phyloP scores from a whole-genome alignment of 2,797 vertebrate genomes.

The Clarias platycephalus region DNA sequence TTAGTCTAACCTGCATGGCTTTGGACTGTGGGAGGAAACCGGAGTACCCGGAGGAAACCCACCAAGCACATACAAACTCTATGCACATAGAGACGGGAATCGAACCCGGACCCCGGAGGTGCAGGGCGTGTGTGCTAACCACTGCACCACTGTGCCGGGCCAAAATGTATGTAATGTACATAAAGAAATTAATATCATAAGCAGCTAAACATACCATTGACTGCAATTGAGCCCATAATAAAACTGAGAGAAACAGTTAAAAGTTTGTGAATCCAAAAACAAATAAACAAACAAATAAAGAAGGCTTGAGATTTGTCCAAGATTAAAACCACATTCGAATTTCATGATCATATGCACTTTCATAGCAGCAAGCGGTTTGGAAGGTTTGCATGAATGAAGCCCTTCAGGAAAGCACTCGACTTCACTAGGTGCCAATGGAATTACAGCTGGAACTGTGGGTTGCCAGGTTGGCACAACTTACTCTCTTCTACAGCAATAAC shows the following conservation, averaged over 20 bases:
- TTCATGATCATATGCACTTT: neutral
- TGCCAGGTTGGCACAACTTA: too few relatives aligned
- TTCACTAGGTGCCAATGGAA: neutral
- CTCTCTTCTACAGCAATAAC: too few relatives aligned
- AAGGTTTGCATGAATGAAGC: neutral
- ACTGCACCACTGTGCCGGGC: too few relatives aligned
- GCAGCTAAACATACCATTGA: neutral
- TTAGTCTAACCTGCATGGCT: too few relatives aligned
- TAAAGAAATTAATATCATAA: neutral
- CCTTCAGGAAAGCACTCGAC: neutral
- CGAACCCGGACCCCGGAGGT: too few relatives aligned
- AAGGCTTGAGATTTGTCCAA: neutral
- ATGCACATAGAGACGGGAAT: too few relatives aligned
- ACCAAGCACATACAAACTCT: too few relatives aligned
- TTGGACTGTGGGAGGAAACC: too few relatives aligned
- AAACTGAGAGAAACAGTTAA: neutral
- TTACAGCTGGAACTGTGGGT: neutral
- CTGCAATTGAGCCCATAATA: neutral
- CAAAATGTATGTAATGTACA: neutral
- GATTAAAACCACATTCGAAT: neutral
- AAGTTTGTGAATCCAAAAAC: neutral
- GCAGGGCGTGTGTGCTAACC: too few relatives aligned
- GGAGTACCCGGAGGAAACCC: too few relatives aligned
- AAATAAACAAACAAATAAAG: too few relatives aligned
- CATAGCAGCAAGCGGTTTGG: neutral